Evolutionary conservation across 2,113 vertebrate species (phyloP).

Genomic region (Nanorana parkeri): DNA sequence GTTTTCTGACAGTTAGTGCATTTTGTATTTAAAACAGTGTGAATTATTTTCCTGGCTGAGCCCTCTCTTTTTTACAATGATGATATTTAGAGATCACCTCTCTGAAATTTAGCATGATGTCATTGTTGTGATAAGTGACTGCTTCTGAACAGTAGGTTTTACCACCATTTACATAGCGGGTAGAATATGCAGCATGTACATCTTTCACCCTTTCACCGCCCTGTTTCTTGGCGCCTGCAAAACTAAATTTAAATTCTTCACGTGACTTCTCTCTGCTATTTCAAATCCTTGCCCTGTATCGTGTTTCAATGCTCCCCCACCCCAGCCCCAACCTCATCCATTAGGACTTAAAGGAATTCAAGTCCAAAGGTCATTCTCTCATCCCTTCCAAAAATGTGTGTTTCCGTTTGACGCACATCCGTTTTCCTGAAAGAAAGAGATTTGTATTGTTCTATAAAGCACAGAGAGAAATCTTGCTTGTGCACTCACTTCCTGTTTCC

Average conservation of each 20-base stretch:
- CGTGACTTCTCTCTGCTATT: not conserved
- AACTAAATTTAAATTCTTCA: not conserved
- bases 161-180: too few relatives aligned
- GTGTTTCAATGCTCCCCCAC: not conserved
- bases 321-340: not conserved
- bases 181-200: too few relatives aligned
- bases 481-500: constrained; percentile 93
- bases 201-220: too few relatives aligned
- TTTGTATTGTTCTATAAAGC: constrained; percentile 88
- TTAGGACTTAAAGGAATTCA: constrained; percentile 64
- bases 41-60: too few relatives aligned
- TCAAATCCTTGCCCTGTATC: not conserved
- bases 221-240: too few relatives aligned
- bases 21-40: too few relatives aligned
- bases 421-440: constrained; percentile 80
- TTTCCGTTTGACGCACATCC: constrained; percentile 90
- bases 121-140: too few relatives aligned
- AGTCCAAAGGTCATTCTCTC: constrained; percentile 78
- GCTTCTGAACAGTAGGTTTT: too few relatives aligned
- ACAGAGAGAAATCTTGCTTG: constrained; percentile 77
- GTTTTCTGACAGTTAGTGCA: too few relatives aligned
- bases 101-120: too few relatives aligned
- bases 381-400: constrained; percentile 73
- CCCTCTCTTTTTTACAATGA: too few relatives aligned
- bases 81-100: too few relatives aligned